These are phyloP conservation scores for Pachliopta kotzebuea DNA, from an alignment of 2,888 invertebrate species.

Conservation along the genomic window DNA sequence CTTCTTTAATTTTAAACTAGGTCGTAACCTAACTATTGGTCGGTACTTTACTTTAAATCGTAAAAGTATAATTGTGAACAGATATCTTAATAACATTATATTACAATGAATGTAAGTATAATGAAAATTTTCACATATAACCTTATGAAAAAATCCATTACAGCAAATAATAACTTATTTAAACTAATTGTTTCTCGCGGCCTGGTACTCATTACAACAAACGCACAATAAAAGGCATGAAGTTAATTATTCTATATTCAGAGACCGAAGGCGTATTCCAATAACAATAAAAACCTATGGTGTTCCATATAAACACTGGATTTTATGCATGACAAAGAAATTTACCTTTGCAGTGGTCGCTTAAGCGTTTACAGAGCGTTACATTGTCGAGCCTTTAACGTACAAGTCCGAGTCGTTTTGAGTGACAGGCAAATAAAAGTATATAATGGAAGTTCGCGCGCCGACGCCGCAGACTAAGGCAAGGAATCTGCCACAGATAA, in stretches of 20 bases:
- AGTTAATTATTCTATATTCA: slow-evolving; percentile 44
- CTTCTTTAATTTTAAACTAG: too few relatives aligned
- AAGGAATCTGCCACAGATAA: slow-evolving; percentile 39
- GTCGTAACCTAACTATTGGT: too few relatives aligned
- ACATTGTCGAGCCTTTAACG: slow-evolving; percentile 65
- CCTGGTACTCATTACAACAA: slow-evolving; percentile 33
- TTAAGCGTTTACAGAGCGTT: slow-evolving; percentile 63
- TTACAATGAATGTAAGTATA: too few relatives aligned
- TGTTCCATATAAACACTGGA: slow-evolving; percentile 59
- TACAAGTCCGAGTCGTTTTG: slow-evolving; percentile 61
- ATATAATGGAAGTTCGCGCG: slow-evolving; percentile 55
- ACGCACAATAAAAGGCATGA: slow-evolving; percentile 37
- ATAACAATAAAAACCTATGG: slow-evolving; percentile 40
- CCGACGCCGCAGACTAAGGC: slow-evolving; percentile 36
- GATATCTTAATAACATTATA: too few relatives aligned
- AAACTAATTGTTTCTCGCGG: slow-evolving; percentile 31
- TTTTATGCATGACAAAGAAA: slow-evolving; percentile 74
- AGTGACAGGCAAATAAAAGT: slow-evolving; percentile 75
- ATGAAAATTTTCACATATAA: background rate
- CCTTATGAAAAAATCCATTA: slow-evolving; percentile 3
- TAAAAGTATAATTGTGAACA: too few relatives aligned
- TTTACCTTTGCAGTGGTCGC: slow-evolving; percentile 66
- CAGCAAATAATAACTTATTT: slow-evolving; percentile 28
- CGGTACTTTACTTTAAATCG: too few relatives aligned
- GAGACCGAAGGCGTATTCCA: slow-evolving; percentile 34